Base-by-base conservation (phyloP, 2,113 vertebrate genomes). In the Lucifuga dentata region DNA sequence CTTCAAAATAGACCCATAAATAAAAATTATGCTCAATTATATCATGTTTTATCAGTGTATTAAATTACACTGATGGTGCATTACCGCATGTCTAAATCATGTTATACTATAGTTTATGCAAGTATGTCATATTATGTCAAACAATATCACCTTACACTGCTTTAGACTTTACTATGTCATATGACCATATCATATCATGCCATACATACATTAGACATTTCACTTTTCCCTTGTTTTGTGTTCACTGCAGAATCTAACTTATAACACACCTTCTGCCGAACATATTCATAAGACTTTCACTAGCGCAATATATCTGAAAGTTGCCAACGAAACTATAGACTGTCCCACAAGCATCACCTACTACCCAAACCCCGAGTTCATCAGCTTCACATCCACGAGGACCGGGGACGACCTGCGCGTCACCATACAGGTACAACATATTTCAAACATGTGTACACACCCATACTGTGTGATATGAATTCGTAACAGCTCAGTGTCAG, bases 341-440 rank as follows among this genome's bases (percentile, higher is more conserved):
- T 93, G 92, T 74, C 0, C n/a, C n/a, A 20, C 0, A 7, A 5
- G 11, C 5, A 1, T 93, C 1, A 68, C 9, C 5, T 91, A 89
- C 77, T 48, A 85, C 9, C 83, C 88, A 26, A 83, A 94, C 7
- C 92, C 93, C 2, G 45, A 76, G 53, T 93, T 93, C 29, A 85
- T 17, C 16, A 69, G 33, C 38, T 93, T 93, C 75, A 68, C 55
- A 11, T 11, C 41, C 2, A 39, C 32, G 0, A 45, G 2, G 8
- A 39, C 19, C 1, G 73, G 61, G 3, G 12, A 65, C 0, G 3
- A 57, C 3, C 10, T 91, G 3, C 69, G 0, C 2, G 49, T 94
- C 70, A 87, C 45, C 38, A 80, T 94, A 41, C 16, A 88, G 87
- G 92, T 93, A 78, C 57, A 8, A 2, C 0, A 11, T 2, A 5